phyloP scores from a whole-genome alignment of 2,888 invertebrate species.

The Crematogaster levior region DNA sequence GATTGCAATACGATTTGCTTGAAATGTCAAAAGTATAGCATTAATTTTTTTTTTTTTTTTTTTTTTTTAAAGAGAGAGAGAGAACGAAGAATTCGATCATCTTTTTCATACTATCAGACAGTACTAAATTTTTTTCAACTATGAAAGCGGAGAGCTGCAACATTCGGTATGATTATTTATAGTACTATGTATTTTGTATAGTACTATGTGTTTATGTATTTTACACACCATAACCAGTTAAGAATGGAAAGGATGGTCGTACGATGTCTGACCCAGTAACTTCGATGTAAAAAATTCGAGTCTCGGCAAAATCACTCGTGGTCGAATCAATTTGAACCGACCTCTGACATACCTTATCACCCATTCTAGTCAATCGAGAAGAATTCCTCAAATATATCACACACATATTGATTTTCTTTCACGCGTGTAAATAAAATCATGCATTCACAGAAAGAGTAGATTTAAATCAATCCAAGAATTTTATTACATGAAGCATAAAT shows the following conservation, averaged over 20 bases:
- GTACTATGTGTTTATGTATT: too few relatives aligned
- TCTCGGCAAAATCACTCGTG: background rate
- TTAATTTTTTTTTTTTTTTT: background rate
- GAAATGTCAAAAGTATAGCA: background rate
- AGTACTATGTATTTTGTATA: too few relatives aligned
- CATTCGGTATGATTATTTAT: slow-evolving; percentile 3
- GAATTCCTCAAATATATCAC: background rate
- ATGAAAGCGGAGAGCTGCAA: background rate
- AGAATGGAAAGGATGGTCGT: slow-evolving; percentile 15
- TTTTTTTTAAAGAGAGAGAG: background rate
- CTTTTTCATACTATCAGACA: background rate
- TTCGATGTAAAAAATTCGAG: background rate
- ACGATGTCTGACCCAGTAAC: slow-evolving; percentile 7
- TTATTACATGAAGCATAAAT: background rate
- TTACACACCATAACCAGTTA: background rate
- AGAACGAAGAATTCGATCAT: background rate
- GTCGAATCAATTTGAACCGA: background rate
- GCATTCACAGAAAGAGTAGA: background rate
- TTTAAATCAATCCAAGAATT: background rate
- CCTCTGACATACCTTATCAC: background rate
- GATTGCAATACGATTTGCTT: background rate
- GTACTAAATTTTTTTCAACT: background rate
- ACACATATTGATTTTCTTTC: background rate
- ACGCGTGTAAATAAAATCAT: background rate
- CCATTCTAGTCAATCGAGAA: background rate